A percentile compares a stretch with the other conserved stretches of the same genome.
Conservation (phyloP, 2,113 vertebrate genomes). For the Bos indicus region DNA sequence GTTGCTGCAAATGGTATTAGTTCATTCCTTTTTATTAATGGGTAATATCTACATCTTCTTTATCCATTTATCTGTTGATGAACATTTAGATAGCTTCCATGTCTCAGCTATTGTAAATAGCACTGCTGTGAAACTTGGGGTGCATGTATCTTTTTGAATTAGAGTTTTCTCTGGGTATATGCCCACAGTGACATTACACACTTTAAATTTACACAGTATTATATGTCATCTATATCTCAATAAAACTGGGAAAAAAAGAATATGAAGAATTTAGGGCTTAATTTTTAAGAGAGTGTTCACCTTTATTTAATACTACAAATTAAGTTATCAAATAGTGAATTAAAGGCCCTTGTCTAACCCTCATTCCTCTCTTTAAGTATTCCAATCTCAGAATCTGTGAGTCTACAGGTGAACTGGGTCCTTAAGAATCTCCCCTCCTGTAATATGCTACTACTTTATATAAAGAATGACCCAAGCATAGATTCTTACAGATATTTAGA, state of each 20-base stretch:
- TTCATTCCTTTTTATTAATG: neutral
- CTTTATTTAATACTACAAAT: slow-evolving; percentile 21
- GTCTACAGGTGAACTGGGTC: neutral
- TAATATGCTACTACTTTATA: neutral
- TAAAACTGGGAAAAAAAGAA: neutral
- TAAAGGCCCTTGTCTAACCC: neutral
- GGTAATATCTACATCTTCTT: neutral
- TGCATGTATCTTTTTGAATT: neutral
- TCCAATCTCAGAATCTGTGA: neutral
- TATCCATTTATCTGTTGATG: neutral
- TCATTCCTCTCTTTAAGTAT: neutral
- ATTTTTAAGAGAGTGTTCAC: slow-evolving; percentile 18
- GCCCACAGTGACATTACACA: neutral
- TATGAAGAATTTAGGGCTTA: neutral
- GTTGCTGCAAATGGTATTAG: neutral
- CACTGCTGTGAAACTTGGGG: neutral
- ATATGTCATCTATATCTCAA: neutral
- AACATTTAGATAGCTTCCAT: neutral
- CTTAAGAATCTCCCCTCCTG: neutral
- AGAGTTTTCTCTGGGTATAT: neutral
- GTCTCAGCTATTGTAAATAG: neutral
- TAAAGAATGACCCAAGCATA: slow-evolving; percentile 35
- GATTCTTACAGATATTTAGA: slow-evolving; percentile 48
- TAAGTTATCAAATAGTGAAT: slow-evolving; percentile 4
- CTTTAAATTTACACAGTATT: neutral